phyloP scores from a whole-genome alignment of 2,797 vertebrate species.

The Avahi laniger region DNA sequence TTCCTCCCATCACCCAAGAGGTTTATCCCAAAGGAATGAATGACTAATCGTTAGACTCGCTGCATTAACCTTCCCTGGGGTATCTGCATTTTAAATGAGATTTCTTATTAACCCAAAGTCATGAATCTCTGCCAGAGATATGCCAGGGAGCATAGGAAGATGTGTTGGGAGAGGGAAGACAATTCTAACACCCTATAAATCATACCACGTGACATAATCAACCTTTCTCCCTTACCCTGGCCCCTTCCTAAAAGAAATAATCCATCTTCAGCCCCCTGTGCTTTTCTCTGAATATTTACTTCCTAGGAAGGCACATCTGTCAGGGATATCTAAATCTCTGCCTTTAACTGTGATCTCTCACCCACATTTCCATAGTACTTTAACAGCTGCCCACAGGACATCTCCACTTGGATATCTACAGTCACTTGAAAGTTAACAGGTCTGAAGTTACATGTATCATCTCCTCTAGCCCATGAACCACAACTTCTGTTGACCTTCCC shows the following conservation, averaged over 20 bases:
- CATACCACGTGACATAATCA: conserved; percentile 33
- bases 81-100: conserved; percentile 54
- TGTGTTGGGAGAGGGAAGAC: not conserved
- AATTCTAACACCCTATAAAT: conserved; percentile 34
- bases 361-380: not conserved
- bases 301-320: conserved; percentile 36
- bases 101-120: conserved; percentile 45
- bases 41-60: conserved; percentile 19
- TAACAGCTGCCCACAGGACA: not conserved
- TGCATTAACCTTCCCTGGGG: conserved; percentile 36
- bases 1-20: conserved; percentile 5
- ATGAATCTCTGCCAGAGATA: conserved; percentile 63
- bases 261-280: conserved; percentile 16
- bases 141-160: conserved; percentile 21
- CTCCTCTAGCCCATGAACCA: not conserved
- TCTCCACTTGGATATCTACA: not conserved
- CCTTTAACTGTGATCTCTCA: not conserved
- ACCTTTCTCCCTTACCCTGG: not conserved
- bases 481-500: not conserved
- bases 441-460: not conserved
- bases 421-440: not conserved
- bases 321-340: not conserved
- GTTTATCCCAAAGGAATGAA: conserved; percentile 35
- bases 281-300: conserved; percentile 13
- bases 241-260: conserved; percentile 51